Conservation (phyloP, 64 coral and sea anemone genomes). For the Dendrophyllia cribrosa region DNA sequence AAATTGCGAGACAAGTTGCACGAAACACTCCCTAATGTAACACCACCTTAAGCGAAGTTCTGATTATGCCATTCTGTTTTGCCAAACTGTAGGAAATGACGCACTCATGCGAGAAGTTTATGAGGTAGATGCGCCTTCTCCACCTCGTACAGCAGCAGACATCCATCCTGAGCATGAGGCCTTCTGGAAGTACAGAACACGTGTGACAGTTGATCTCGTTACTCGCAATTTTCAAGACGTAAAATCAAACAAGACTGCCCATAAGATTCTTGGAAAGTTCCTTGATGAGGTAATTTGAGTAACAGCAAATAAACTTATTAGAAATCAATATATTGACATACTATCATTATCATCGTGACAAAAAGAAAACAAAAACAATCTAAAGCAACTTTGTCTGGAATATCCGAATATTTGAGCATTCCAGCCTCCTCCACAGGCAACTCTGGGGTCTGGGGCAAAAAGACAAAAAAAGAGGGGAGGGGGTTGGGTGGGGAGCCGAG, state of each 20-base stretch:
- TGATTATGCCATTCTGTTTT: not conserved
- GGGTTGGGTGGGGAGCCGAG: no score
- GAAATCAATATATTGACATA: no score
- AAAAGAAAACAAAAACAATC: no score
- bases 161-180: not conserved
- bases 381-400: no score
- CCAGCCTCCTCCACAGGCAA: no score
- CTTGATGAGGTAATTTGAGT: not conserved
- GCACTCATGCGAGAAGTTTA: slow-evolving; percentile 76
- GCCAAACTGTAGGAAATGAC: slow-evolving; percentile 41
- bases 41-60: no score
- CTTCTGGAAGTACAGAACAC: slow-evolving; percentile 69
- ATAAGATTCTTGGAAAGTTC: slow-evolving; percentile 34
- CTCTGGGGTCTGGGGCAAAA: no score
- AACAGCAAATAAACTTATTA: not conserved
- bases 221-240: slow-evolving; percentile 19
- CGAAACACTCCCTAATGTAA: no score
- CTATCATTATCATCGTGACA: no score
- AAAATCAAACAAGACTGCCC: not conserved
- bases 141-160: not conserved
- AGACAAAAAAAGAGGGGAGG: no score
- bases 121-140: slow-evolving; percentile 54
- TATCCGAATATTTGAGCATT: no score
- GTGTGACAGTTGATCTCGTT: slow-evolving; percentile 39
- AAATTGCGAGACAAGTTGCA: no score